Evolutionary conservation across 2,888 invertebrate genomes (phyloP), one percentile per base, ranked within the genome.

Genomic region (Diplazon laetatorius): DNA sequence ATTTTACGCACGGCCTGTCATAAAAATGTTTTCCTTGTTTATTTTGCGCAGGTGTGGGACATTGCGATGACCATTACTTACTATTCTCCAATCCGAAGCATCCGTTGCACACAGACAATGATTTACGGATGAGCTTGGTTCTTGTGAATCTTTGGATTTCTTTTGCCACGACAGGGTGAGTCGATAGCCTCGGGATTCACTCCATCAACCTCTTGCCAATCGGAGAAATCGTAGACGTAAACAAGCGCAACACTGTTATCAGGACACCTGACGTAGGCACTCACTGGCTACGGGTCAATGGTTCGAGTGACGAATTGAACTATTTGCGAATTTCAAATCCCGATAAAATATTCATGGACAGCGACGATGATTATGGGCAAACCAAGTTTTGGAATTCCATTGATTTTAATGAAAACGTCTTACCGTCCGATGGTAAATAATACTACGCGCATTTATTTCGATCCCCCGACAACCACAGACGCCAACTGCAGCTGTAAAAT

Each of bases 311-410:
- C 6, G 50, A 52, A n/a, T 5, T 52, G 10, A 25, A 25, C 5
- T 52, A 52, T 25, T 25, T 52, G 12, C 50, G 25, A 10, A 52
- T 52, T 4, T 12, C 50, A 52, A n/a, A n/a, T 10, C 50, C 50
- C 6, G 50, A 25, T 22, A 0, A 25, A 4, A n/a, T 52, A n/a
- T 2, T n/a, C 50, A n/a, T 52, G n/a, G 50, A 52, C n/a, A 25
- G 22, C 25, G 25, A n/a, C 50, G n/a, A 4, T n/a, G 25, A 52
- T 52, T 25, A 25, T n/a, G 25, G 50, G 1, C 6, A 25, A 0
- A 25, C 22, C 12, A 12, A 0, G 0, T 52, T 52, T 25, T 52
- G 50, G 50, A 52, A n/a, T 9, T 2, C 50, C n/a, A 52, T 52
- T 6, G n/a, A 52, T n/a, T 52, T 52, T 25, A 52, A 25, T 22